phyloP scores from a whole-genome alignment of 2,797 vertebrate species.

The Schizothorax lantsangensis region DNA sequence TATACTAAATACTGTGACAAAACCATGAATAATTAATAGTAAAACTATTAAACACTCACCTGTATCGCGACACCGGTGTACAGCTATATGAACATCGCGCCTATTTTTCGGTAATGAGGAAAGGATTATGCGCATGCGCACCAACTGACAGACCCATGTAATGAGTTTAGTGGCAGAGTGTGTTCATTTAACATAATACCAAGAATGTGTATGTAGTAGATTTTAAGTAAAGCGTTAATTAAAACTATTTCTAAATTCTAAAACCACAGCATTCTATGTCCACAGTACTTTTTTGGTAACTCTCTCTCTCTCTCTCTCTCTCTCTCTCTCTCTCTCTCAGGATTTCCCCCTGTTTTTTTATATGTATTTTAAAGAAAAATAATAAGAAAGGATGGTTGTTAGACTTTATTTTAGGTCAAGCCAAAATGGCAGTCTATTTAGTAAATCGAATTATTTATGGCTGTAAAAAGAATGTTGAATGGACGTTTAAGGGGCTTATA shows the following conservation, averaged over 20 bases:
- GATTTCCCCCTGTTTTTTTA: slow-evolving; percentile 58
- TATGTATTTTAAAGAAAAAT: background rate
- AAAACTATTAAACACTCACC: background rate
- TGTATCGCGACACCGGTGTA: background rate
- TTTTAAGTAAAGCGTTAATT: background rate
- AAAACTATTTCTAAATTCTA: background rate
- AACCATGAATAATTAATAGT: background rate
- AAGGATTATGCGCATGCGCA: background rate
- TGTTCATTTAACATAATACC: background rate
- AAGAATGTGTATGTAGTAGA: background rate
- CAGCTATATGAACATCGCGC: background rate
- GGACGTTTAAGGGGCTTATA: background rate
- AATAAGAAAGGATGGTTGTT: background rate
- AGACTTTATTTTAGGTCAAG: background rate
- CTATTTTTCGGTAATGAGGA: background rate
- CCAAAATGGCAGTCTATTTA: background rate
- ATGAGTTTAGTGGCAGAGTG: background rate
- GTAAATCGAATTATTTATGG: background rate
- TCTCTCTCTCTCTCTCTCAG: slow-evolving; percentile 52
- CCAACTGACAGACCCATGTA: fast-evolving
- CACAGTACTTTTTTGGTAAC: background rate
- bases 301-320: background rate
- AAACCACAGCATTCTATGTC: background rate
- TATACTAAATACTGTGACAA: background rate
- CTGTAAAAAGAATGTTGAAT: background rate